Evolutionary conservation across 2,888 invertebrate genomes (phyloP), one percentile per base, ranked within the genome.

Genomic region (Drosophila gaucha): DNA sequence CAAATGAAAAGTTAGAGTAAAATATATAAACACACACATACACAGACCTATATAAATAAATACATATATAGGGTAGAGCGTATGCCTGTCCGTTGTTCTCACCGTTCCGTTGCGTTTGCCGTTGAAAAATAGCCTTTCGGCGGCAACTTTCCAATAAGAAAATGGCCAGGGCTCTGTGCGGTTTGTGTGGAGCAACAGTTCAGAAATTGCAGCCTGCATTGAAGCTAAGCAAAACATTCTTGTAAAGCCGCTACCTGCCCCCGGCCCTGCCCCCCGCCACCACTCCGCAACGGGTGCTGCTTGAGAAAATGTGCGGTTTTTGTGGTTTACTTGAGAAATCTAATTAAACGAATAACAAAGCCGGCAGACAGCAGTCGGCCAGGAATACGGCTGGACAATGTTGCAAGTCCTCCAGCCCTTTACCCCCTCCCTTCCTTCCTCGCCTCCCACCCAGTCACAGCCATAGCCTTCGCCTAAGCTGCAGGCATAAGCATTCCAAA

Each of bases 281-380:
- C 9, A 0, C 2, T 43, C 47, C 33, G 12, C 36, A 14, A 43
- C 24, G 14, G 28, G 44, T 6, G 64, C 56, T 64, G 71, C 74
- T 75, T 75, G 77, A 80, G 87, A 85, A 88, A 87, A 87, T 87
- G 85, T 88, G 87, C 87, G 87, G 87, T 87, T 83, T 56, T 62
- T 83, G 88, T 51, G 87, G 87, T 73, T 82, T 76, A 68, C 86
- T 87, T 69, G 83, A 83, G 87, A 87, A 88, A 87, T 87, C 87
- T 87, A 87, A 87, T 87, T 87, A 87, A 87, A 88, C 70, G 77
- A 82, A 75, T 80, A 84, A 74, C 86, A 80, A 80, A 70, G 72
- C 62, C 65, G 22, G 46, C 60, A 56, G 54, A 51, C 58, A 35
- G 30, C 65, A 50, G n/a, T 10, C 31, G 41, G 41, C 35, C 30